Conservation (phyloP, 2,797 vertebrate species). For the Chanos chanos region DNA sequence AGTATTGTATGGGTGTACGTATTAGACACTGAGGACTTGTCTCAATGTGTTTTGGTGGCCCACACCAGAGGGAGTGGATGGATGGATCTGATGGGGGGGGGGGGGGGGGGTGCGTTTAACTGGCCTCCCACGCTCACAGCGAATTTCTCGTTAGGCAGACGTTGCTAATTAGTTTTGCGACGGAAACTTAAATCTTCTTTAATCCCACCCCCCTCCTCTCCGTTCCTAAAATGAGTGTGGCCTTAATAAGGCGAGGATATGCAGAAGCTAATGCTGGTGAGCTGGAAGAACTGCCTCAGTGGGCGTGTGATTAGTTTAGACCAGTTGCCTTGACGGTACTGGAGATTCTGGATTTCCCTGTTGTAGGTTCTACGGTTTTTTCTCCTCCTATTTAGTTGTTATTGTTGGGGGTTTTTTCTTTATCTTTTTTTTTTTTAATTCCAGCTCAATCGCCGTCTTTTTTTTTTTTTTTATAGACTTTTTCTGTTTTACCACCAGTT, state of each 20-base stretch:
- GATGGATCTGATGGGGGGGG: too few species aligned
- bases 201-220: neutral
- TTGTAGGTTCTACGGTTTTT: neutral
- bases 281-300: constrained; percentile 29
- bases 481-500: neutral
- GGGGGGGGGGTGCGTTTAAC: constrained; percentile 21
- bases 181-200: constrained; percentile 31
- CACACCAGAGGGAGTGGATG: constrained; percentile 18
- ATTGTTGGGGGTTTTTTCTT: neutral
- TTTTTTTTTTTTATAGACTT: neutral
- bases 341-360: neutral
- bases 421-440: neutral
- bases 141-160: constrained; percentile 25
- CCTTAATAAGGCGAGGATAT: constrained; percentile 49
- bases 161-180: constrained; percentile 40
- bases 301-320: constrained; percentile 37
- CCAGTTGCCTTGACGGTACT: constrained; percentile 26
- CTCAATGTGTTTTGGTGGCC: neutral
- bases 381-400: constrained; percentile 3
- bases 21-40: constrained; percentile 44
- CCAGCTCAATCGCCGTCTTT: neutral
- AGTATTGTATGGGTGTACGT: constrained; percentile 20
- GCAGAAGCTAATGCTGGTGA: constrained; percentile 1
- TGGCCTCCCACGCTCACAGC: constrained; percentile 23
- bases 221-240: constrained; percentile 24